phyloP scores from a whole-genome alignment of 2,113 vertebrate genomes.

The Ceyx melanurus region DNA sequence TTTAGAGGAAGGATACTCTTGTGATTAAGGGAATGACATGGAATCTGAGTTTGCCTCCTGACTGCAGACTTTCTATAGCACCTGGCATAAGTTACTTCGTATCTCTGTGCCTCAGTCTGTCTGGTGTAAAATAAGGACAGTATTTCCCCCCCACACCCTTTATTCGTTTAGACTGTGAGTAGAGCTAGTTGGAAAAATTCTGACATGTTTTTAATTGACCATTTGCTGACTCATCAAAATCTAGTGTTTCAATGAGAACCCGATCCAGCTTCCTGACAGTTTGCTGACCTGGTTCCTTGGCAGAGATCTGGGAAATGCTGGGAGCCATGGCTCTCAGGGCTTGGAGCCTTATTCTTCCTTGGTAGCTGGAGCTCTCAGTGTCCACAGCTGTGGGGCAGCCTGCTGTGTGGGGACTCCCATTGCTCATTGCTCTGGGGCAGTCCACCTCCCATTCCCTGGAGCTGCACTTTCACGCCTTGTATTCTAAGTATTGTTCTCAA shows the following conservation, averaged over 20 bases:
- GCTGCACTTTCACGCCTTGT: neutral
- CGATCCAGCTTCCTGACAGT: slow-evolving; percentile 44
- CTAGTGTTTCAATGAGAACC: slow-evolving; percentile 29
- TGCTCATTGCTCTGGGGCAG: neutral
- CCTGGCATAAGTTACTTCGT: neutral
- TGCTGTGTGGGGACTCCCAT: neutral
- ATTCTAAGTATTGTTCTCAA: neutral
- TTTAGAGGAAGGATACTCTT: neutral
- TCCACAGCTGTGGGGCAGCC: slow-evolving; percentile 20
- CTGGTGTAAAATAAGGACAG: slow-evolving; percentile 23
- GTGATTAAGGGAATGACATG: neutral
- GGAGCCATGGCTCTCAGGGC: slow-evolving; percentile 19
- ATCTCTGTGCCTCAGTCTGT: neutral
- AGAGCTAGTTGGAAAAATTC: slow-evolving; percentile 35
- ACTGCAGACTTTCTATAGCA: neutral
- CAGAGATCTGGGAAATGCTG: slow-evolving; percentile 50
- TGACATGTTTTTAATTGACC: slow-evolving; percentile 37
- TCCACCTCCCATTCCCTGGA: neutral
- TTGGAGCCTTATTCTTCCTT: slow-evolving; percentile 16
- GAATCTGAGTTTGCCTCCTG: neutral
- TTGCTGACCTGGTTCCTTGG: slow-evolving; percentile 55
- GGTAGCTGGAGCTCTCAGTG: neutral
- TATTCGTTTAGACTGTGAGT: slow-evolving; percentile 41
- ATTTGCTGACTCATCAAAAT: slow-evolving; percentile 58
- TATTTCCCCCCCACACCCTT: slow-evolving; percentile 21